phyloP scores from a whole-genome alignment of 2,888 invertebrate species.

The Acleris emargana region DNA sequence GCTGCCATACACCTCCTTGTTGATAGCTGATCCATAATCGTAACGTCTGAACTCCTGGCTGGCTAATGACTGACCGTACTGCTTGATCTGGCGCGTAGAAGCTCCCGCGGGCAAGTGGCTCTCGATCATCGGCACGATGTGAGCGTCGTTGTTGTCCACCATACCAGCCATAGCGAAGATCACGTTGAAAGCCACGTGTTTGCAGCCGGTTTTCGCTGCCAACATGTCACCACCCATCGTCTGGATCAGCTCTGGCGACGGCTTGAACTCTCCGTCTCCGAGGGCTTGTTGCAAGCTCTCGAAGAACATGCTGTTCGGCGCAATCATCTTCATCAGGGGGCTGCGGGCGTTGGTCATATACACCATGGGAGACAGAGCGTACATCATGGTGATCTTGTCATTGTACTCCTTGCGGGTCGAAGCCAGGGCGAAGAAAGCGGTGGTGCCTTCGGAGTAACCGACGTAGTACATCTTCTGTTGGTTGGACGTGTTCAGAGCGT shows the following conservation, averaged over 20 bases:
- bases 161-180: conserved; percentile 86
- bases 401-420: conserved; percentile 66
- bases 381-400: conserved; percentile 68
- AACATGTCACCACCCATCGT: conserved; percentile 67
- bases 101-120: conserved; percentile 83
- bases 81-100: conserved; percentile 79
- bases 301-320: conserved; percentile 61
- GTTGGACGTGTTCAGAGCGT: conserved; percentile 57
- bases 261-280: conserved; percentile 63
- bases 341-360: conserved; percentile 72
- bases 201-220: conserved; percentile 63
- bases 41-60: conserved; percentile 66
- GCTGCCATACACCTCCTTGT: conserved; percentile 66
- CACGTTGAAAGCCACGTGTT: conserved; percentile 83
- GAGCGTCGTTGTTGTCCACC: conserved; percentile 79
- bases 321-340: conserved; percentile 70
- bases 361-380: conserved; percentile 74
- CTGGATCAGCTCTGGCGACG: conserved; percentile 56
- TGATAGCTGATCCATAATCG: conserved; percentile 67
- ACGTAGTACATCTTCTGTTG: conserved; percentile 69
- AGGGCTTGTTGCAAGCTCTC: conserved; percentile 53
- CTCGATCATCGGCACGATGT: conserved; percentile 80
- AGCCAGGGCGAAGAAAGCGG: conserved; percentile 66
- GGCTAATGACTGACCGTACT: conserved; percentile 80
- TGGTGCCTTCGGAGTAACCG: conserved; percentile 67